Base-by-base conservation (phyloP, 2,113 vertebrate species). In the Panthera tigris region DNA sequence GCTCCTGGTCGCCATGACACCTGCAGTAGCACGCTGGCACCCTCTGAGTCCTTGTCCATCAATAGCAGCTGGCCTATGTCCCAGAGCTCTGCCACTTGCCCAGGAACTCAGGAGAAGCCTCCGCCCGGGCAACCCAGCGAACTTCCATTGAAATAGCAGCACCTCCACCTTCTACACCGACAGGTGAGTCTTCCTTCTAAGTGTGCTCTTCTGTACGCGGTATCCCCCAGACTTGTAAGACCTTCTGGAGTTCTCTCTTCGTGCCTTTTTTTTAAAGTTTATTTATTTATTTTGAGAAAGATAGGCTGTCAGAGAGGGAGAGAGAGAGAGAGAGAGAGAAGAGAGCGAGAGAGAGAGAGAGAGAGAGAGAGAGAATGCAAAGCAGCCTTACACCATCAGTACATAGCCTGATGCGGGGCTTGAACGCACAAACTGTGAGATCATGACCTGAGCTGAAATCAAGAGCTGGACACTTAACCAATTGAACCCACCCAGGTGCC, bases 111-210 rank as follows among this genome's bases (percentile, higher is more conserved):
- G 29, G 18, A 31, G 8, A 6, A 31, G 41, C 39, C 39, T 25
- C 39, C 5, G 25, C 0, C 8, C 25, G 61, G 31, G 15, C 1
- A 79, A 27, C 63, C 19, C 82, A 71, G 41, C 13, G 2, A 69
- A 27, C 33, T 7, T 73, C 13, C 41, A 71, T 27, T 8, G 1
- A 10, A 2, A 2, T n/a, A 48, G 5, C 9, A n/a, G 1, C 9
- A 90, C 4, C 13, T 29, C 7, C 0, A 19, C 7, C 50, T 23
- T 25, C 41, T 41, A 29, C n/a, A 55, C 9, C 2, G 29, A 41
- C 7, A 9, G 7, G 3, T 21, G n/a, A 2, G 36, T 7, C 0
- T 1, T n/a, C 0, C 9, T 29, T 19, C 27, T 9, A 0, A 21
- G 12, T 25, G 3, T 15, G 2, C 27, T 5, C 7, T 65, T 52